phyloP scores from a whole-genome alignment of 2,888 invertebrate species.

The Eupithecia pulchellata region DNA sequence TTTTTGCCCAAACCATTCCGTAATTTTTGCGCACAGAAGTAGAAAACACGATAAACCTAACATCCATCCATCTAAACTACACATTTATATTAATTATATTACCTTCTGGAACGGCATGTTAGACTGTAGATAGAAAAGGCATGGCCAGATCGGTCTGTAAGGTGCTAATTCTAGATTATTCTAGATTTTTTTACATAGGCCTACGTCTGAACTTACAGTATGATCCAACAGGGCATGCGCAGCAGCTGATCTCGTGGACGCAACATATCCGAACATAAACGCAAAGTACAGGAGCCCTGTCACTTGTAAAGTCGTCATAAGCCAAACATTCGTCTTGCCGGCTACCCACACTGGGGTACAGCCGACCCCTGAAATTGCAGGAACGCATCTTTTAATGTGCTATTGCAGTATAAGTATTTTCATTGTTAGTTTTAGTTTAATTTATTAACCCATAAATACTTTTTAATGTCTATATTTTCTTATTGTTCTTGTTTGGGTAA shows the following conservation, averaged over 20 bases:
- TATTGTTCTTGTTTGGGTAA: too few species aligned
- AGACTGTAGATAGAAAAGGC: background rate
- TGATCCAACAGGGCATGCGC: conserved; percentile 71
- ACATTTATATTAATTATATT: background rate
- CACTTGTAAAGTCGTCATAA: conserved; percentile 64
- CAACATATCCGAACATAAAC: conserved; percentile 78
- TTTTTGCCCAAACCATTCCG: background rate
- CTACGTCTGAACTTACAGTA: conserved; percentile 58
- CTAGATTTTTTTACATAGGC: background rate
- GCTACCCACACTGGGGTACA: conserved; percentile 63
- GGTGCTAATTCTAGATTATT: background rate
- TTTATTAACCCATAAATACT: too few species aligned
- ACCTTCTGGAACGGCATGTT: background rate
- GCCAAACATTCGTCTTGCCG: conserved; percentile 57
- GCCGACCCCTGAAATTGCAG: conserved; percentile 61
- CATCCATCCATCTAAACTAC: too few species aligned
- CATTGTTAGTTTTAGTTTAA: too few species aligned
- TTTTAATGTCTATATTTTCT: too few species aligned
- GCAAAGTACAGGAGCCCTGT: conserved; percentile 72
- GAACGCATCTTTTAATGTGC: background rate
- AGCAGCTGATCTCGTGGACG: conserved; percentile 68
- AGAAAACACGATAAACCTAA: too few species aligned
- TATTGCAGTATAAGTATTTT: too few species aligned
- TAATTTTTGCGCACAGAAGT: background rate
- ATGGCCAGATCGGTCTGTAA: too few species aligned